phyloP scores from a whole-genome alignment of 2,113 vertebrate genomes.

The Menidia beryllina region DNA sequence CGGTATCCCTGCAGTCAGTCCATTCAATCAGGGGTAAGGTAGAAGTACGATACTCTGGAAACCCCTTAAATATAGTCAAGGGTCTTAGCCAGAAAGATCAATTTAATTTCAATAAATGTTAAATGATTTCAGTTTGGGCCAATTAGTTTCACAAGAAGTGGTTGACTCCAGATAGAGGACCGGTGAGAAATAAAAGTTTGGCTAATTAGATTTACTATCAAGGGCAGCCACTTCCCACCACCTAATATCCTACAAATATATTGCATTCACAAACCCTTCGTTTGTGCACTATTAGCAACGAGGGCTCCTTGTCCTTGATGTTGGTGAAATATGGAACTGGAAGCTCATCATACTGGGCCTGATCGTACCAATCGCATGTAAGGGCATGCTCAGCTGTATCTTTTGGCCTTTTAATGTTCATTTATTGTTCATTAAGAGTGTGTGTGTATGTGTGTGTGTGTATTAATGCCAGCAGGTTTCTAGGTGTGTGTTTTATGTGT shows the following conservation, averaged over 20 bases:
- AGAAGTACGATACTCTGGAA: constrained; percentile 15
- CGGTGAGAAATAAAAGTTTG: constrained; percentile 60
- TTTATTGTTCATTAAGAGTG: constrained; percentile 68
- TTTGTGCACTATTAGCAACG: constrained; percentile 48
- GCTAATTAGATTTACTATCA: constrained; percentile 64
- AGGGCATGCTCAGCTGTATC: constrained; percentile 55
- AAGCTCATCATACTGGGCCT: constrained; percentile 27
- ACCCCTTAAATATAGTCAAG: constrained; percentile 26
- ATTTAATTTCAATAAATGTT: constrained; percentile 53
- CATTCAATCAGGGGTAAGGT: constrained; percentile 16
- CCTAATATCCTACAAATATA: constrained; percentile 53
- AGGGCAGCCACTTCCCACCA: constrained; percentile 54
- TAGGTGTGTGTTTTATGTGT: constrained; percentile 58
- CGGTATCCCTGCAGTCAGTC: constrained; percentile 16
- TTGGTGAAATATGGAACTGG: constrained; percentile 56
- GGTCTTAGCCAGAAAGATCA: constrained; percentile 43
- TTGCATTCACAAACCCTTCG: constrained; percentile 55
- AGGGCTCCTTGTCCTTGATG: constrained; percentile 53
- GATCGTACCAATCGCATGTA: constrained; percentile 48
- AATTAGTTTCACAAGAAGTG: constrained; percentile 48
- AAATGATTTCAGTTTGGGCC: constrained; percentile 39
- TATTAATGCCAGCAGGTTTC: constrained; percentile 31
- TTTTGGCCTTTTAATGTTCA: constrained; percentile 72
- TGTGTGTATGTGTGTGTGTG: constrained; percentile 33
- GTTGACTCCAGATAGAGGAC: constrained; percentile 43